These are phyloP conservation scores for Diploscapter pachys DNA, from an alignment of 1,140 invertebrate genomes.

Conservation along the genomic window DNA sequence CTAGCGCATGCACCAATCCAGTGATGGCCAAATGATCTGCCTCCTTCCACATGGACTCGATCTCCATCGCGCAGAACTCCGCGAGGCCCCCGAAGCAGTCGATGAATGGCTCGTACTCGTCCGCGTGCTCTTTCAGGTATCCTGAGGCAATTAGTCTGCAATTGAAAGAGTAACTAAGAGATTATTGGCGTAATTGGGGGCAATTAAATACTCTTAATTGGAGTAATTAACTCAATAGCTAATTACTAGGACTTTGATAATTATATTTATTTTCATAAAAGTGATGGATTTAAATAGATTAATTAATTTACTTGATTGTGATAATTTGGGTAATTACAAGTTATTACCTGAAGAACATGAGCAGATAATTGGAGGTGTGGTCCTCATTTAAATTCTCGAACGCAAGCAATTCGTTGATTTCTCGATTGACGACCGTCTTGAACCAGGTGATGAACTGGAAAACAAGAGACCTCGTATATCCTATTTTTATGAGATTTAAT, in stretches of 20 bases:
- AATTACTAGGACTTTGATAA: no score
- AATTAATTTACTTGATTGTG: no score
- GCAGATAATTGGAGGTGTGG: conserved; percentile 79
- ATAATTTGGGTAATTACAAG: no score
- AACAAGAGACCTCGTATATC: no score
- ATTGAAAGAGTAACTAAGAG: no score
- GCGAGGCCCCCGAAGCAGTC: conserved; percentile 9
- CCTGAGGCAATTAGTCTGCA: conserved; percentile 24
- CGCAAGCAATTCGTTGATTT: conserved; percentile 59
- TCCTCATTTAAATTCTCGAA: conserved; percentile 62
- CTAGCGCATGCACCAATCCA: conserved; percentile 8
- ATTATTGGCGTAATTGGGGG: no score
- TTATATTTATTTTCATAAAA: no score
- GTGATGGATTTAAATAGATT: no score
- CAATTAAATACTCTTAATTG: no score
- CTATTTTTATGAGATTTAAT: no score
- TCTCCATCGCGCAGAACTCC: conserved; percentile 25
- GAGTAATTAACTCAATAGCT: no score
- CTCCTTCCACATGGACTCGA: conserved; percentile 32
- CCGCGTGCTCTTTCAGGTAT: conserved; percentile 19
- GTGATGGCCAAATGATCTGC: conserved; percentile 28
- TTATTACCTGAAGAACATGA: conserved; percentile 74
- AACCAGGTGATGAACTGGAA: conserved; percentile 14
- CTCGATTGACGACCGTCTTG: conserved; percentile 20
- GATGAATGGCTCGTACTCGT: conserved; percentile 21